phyloP scores from a whole-genome alignment of 1,140 invertebrate species.

The Metopolophium dirhodum region DNA sequence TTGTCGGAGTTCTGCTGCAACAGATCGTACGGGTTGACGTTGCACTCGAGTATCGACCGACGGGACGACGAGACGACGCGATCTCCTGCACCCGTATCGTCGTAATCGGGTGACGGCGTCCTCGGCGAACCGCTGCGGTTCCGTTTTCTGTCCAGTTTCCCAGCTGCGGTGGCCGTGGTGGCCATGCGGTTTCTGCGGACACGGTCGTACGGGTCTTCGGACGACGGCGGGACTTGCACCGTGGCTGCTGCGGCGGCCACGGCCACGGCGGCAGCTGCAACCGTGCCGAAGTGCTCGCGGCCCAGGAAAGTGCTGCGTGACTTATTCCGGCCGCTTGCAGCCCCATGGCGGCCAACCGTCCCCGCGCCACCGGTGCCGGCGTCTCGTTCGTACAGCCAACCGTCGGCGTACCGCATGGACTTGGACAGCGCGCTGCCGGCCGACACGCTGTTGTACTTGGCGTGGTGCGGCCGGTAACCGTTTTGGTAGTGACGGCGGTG shows the following conservation, averaged over 20 bases:
- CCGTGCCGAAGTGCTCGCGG: constrained; percentile 65
- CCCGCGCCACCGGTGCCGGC: constrained; percentile 61
- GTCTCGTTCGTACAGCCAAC: constrained; percentile 81
- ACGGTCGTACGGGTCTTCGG: constrained; percentile 78
- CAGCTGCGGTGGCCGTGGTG: constrained; percentile 65
- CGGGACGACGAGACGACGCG: constrained; percentile 21
- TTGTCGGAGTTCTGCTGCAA: constrained; percentile 65
- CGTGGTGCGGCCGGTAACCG: constrained; percentile 50
- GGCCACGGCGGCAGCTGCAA: constrained; percentile 70
- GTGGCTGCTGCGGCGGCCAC: constrained; percentile 77
- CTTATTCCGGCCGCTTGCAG: constrained; percentile 50
- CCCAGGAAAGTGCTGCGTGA: constrained; percentile 65
- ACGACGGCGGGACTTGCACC: constrained; percentile 63
- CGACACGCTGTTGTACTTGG: constrained; percentile 63
- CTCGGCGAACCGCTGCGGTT: constrained; percentile 62
- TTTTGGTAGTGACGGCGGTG: not conserved
- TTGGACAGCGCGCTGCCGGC: constrained; percentile 71
- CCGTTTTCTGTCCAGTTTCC: constrained; percentile 66
- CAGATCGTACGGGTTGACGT: constrained; percentile 84
- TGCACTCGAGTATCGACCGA: constrained; percentile 79
- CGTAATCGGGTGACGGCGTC: constrained; percentile 62
- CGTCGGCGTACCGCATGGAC: constrained; percentile 83
- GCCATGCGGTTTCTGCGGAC: constrained; percentile 77
- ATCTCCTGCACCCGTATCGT: constrained; percentile 35
- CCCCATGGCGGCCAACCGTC: constrained; percentile 59